phyloP scores from a whole-genome alignment of 2,113 vertebrate genomes.

The rabbit (Oryctolagus cuniculus) region mOryCun1.1 NC_091432.1:234922001-234922500 shows the following conservation, averaged over 20 bases:
- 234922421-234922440: slow-evolving; percentile 74
- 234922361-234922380: neutral
- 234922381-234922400: neutral
- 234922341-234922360: neutral
- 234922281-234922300: neutral
- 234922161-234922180: slow-evolving; percentile 65
- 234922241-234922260: slow-evolving; percentile 59
- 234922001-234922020: slow-evolving; percentile 36
- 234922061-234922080: neutral
- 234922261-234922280: slow-evolving; percentile 66
- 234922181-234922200: slow-evolving; percentile 38
- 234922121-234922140: neutral
- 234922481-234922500: neutral
- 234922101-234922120: slow-evolving; percentile 47
- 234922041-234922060: neutral
- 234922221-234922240: slow-evolving; percentile 64
- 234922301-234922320: slow-evolving; percentile 49
- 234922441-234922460: slow-evolving; percentile 83
- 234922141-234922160: slow-evolving; percentile 1
- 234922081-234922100: neutral
- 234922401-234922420: slow-evolving; percentile 63
- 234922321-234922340: neutral
- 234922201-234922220: slow-evolving; percentile 71
- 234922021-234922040: slow-evolving; percentile 58
- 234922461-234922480: slow-evolving; percentile 44